Conservation (phyloP, 2,797 vertebrate genomes). For the Bufotes viridis region DNA sequence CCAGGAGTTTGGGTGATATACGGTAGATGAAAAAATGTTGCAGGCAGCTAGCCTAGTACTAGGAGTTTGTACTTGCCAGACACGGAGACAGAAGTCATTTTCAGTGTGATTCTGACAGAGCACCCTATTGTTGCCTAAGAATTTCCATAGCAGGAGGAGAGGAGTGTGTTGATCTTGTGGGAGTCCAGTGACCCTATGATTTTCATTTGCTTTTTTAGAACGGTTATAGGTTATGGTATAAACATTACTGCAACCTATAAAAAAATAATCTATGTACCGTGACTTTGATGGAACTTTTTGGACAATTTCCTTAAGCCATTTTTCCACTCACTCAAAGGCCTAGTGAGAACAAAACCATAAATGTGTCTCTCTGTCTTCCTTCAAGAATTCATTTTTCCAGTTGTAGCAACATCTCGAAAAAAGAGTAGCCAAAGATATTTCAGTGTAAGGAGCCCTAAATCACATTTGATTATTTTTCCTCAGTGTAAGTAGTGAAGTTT, state of each 20-base stretch:
- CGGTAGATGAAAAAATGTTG: too few species aligned
- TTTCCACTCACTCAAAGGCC: conserved; percentile 12
- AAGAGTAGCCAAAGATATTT: conserved; percentile 19
- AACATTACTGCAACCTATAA: conserved; percentile 6
- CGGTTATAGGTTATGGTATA: not conserved
- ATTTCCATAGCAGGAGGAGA: too few species aligned
- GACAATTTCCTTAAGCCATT: not conserved
- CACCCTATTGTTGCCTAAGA: too few species aligned
- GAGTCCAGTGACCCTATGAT: too few species aligned
- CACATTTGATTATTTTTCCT: conserved; percentile 49
- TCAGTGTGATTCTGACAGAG: too few species aligned
- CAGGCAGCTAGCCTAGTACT: too few species aligned
- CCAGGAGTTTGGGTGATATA: too few species aligned
- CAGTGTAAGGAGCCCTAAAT: conserved; percentile 36
- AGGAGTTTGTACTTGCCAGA: too few species aligned
- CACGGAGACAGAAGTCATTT: too few species aligned
- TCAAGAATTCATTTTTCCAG: conserved; percentile 31
- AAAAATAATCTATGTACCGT: not conserved
- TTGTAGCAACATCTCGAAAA: conserved; percentile 29
- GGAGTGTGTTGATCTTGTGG: too few species aligned
- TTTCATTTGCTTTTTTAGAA: not conserved
- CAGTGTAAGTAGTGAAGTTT: conserved; percentile 17
- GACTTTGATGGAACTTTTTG: not conserved
- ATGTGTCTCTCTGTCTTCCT: conserved; percentile 20
- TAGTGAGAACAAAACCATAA: conserved; percentile 20